Conservation (phyloP, 2,888 invertebrate genomes). For the Diplazon laetatorius region DNA sequence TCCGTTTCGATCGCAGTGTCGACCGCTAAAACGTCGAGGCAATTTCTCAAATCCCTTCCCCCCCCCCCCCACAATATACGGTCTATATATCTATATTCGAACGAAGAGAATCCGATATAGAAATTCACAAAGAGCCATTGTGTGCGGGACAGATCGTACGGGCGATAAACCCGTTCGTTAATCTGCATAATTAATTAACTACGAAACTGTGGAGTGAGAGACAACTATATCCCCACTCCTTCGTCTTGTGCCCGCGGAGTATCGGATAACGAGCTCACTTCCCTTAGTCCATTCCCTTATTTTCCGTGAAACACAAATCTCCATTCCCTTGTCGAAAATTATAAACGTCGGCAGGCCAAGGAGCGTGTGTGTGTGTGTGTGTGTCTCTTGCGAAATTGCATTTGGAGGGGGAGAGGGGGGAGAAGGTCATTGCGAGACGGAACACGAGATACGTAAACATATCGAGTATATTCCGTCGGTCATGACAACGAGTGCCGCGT, state of each 20-base stretch:
- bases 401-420: too few species aligned
- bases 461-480: constrained; percentile 56
- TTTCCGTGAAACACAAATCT: constrained; percentile 5
- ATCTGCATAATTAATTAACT: constrained; percentile 68
- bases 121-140: constrained; percentile 62
- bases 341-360: constrained; percentile 40
- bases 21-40: constrained; percentile 15
- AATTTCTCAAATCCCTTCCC: constrained; percentile 46
- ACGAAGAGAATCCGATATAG: constrained; percentile 51
- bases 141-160: constrained; percentile 57
- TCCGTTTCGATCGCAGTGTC: constrained; percentile 41
- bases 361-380: too few species aligned
- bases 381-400: constrained; percentile 36
- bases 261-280: constrained; percentile 40
- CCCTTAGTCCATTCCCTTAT: constrained; percentile 4
- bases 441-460: constrained; percentile 9
- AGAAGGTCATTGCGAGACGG: constrained; percentile 42
- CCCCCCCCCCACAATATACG: not conserved
- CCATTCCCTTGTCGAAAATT: constrained; percentile 57
- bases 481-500: constrained; percentile 56
- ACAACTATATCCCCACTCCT: not conserved
- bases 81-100: not conserved
- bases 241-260: constrained; percentile 16
- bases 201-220: constrained; percentile 35
- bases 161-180: constrained; percentile 66